Conservation (phyloP, 2,888 invertebrate genomes). For the Lasioglossum pauxillum region DNA sequence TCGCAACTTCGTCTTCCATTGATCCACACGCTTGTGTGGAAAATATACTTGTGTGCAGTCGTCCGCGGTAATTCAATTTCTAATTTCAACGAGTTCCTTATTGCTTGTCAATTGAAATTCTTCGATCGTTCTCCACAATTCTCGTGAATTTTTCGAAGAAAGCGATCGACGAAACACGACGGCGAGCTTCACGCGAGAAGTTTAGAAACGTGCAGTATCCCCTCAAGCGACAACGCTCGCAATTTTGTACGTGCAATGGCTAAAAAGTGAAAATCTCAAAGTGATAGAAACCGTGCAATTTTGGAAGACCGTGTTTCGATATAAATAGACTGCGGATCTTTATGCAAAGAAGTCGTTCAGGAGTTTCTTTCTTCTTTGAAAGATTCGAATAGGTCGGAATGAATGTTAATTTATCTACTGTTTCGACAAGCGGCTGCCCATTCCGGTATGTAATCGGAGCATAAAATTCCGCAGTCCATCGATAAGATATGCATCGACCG, state of each 20-base stretch:
- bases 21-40: not conserved
- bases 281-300: not conserved
- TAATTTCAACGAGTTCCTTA: not conserved
- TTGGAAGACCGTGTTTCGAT: not conserved
- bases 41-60: not conserved
- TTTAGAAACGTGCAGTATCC: not conserved
- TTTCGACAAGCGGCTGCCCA: too few species aligned
- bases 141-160: not conserved
- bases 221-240: not conserved
- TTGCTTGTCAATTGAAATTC: not conserved
- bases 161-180: not conserved
- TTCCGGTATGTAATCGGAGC: too few species aligned
- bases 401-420: too few species aligned
- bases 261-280: not conserved
- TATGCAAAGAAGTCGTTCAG: not conserved
- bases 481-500: too few species aligned
- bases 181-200: not conserved
- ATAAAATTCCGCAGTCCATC: too few species aligned
- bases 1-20: not conserved
- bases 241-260: not conserved
- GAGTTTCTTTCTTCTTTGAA: not conserved
- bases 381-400: too few species aligned
- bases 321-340: not conserved
- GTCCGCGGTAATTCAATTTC: not conserved
- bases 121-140: not conserved